Evolutionary conservation across 2,888 invertebrate genomes (phyloP).

Genomic region (Proisotoma minuta): DNA sequence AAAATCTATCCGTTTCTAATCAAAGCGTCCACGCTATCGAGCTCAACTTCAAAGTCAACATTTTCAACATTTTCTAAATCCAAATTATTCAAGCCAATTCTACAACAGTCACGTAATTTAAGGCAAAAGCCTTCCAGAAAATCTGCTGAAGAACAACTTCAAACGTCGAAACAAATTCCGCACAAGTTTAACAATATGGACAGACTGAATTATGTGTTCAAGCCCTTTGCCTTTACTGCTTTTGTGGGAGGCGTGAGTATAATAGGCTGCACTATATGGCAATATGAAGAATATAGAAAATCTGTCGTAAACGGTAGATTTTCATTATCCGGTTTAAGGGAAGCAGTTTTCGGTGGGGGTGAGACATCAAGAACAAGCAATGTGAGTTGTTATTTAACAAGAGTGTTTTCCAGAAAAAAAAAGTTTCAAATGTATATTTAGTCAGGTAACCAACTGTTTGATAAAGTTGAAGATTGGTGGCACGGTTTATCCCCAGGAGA

Average conservation of each 20-base stretch:
- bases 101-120: no score
- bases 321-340: conserved; percentile 27
- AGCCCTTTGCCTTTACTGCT: conserved; percentile 43
- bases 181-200: conserved; percentile 25
- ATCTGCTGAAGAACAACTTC: no score
- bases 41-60: no score
- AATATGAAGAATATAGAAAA: conserved; percentile 67
- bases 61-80: no score
- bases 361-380: not conserved
- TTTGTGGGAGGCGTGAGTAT: conserved; percentile 55
- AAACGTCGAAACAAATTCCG: conserved; percentile 24
- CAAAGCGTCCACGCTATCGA: no score
- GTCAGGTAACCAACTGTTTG: conserved; percentile 48
- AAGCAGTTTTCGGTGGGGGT: conserved; percentile 18
- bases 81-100: no score
- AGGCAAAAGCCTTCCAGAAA: no score
- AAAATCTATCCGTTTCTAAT: no score
- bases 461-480: conserved; percentile 63
- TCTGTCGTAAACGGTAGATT: conserved; percentile 26
- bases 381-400: not conserved
- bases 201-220: conserved; percentile 30
- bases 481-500: conserved; percentile 66
- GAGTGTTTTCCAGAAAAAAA: not conserved
- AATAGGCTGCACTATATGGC: conserved; percentile 74
- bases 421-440: no score